Base-by-base conservation (phyloP, 2,888 invertebrate genomes). In the Cactoblastis cactorum region DNA sequence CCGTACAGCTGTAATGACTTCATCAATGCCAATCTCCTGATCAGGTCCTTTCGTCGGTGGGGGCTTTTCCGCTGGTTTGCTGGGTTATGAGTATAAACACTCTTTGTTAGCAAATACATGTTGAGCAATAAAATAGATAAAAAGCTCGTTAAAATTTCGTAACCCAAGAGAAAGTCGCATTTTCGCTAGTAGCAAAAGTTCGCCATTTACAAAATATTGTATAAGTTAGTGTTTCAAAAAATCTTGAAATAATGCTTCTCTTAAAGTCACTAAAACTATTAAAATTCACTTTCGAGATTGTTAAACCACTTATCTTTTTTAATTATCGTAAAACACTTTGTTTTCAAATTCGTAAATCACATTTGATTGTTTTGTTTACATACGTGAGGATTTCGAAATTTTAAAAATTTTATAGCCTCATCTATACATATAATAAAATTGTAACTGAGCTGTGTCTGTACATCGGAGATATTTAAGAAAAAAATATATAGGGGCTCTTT, bases 141-240 rank as follows among this genome's bases (percentile, higher is more conserved):
- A 58, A 60, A 56, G 58, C 53, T n/a, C 53, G 54, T 51, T 56
- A 53, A 37, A 58, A 58, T 57, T 55, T 53, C 56, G 53, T 57
- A 53, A 34, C 18, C 45, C 43, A 32, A 35, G 54, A 46, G 39
- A 49, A 53, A 50, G 47, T 28, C 14, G 43, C 41, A 33, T 52
- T 33, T 49, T 43, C 18, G 33, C 46, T 47, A 45, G 46, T 41
- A 46, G 41, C 37, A 47, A 48, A 50, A 53, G 47, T 43, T 28
- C 28, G 9, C 9, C 28, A 22, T 22, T 19, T 19, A 11, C 19
- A 47, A 28, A 19, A 18, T 22, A 33, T 34, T 18, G 45, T 17
- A 33, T 45, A 32, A 1, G 19, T 17, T 45, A 19, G 19, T 35
- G 18, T 35, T 9, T 33, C 19, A 34, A 46, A 34, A 46, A 45